These are phyloP conservation scores for Drosophila kikkawai DNA, from an alignment of 1,140 invertebrate species.

Conservation along the genomic window DNA sequence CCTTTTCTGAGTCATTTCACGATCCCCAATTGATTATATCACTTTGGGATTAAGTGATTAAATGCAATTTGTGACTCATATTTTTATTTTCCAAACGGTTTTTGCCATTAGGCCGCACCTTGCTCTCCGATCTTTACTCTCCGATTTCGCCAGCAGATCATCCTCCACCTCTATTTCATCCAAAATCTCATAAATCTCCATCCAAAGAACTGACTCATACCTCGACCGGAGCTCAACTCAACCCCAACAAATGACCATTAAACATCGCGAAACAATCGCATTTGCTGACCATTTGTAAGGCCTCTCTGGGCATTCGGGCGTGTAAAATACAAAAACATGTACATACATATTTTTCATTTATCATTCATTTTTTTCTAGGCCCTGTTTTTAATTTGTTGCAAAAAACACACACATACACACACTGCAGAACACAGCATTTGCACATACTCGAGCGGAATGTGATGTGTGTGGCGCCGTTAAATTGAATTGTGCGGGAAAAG, in stretches of 20 bases:
- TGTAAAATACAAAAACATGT: slow-evolving; percentile 59
- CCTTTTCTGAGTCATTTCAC: not conserved
- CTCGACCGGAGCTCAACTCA: slow-evolving; percentile 3
- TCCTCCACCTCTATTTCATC: not conserved
- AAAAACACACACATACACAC: slow-evolving; percentile 48
- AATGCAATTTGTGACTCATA: slow-evolving; percentile 10
- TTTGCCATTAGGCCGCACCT: not conserved
- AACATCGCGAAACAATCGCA: slow-evolving; percentile 19
- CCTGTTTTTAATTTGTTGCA: slow-evolving; percentile 69
- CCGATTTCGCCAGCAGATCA: not conserved
- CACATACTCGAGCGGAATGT: slow-evolving; percentile 36
- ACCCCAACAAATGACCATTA: slow-evolving; percentile 15
- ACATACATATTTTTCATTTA: slow-evolving; percentile 48
- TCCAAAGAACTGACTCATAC: slow-evolving; percentile 33
- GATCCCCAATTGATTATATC: slow-evolving; percentile 9
- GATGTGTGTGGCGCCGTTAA: slow-evolving; percentile 53
- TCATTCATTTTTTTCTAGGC: slow-evolving; percentile 29
- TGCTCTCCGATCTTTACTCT: slow-evolving; percentile 1
- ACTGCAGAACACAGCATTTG: slow-evolving; percentile 49
- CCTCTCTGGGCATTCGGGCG: slow-evolving; percentile 49
- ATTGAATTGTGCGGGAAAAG: slow-evolving; percentile 71
- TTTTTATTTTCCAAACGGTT: not conserved
- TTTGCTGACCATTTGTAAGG: slow-evolving; percentile 61
- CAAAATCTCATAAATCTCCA: not conserved
- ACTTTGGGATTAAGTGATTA: slow-evolving; percentile 1